Evolutionary conservation across 2,888 invertebrate species (phyloP), one percentile per base, ranked within the genome.

Genomic region (Athetis lepigone): DNA sequence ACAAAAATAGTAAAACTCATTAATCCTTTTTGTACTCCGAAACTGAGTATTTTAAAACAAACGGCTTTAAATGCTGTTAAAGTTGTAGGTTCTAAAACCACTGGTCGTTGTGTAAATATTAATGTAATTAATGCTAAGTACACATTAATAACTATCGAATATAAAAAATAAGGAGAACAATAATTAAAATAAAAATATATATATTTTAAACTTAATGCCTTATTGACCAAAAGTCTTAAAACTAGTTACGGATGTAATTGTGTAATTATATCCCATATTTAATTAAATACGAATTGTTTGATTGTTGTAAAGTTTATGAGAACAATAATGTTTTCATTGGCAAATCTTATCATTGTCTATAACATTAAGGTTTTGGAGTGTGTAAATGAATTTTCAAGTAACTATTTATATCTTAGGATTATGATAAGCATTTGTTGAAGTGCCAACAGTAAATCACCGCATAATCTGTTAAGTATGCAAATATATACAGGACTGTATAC

Each of bases 141-240:
- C 85, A 84, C 84, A 86, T 86, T 86, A 79, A 90, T 85, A 64
- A 80, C 58, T 92, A 92, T 90, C 91, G 90, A 93, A 89, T 88
- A 85, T 80, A 90, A 92, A 90, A 90, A 88, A 85, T 93, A 92
- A 92, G 92, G 83, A 93, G 94, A 95, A 94, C 94, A 95, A 94
- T 94, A 94, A 94, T 94, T 93, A 94, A 94, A 93, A 88, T 90
- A 85, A 86, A 90, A 90, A 89, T 88, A 92, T 93, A 92, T 93
- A 92, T 93, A 93, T 93, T 94, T 94, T 93, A 93, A 94, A 94
- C 93, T 94, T 95, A 94, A 94, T 94, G 95, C 95, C 95, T 95
- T 95, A 95, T 94, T 95, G 95, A 95, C 95, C 95, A 95, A 95
- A 72, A 94, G 94, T 94, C 94, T 94, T 92, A 93, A 94, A 94